Percentiles rank a stretch among this genome's conserved stretches.
Evolutionary conservation across 1,140 invertebrate genomes (phyloP).

Genomic region (Radopholus similis): DNA sequence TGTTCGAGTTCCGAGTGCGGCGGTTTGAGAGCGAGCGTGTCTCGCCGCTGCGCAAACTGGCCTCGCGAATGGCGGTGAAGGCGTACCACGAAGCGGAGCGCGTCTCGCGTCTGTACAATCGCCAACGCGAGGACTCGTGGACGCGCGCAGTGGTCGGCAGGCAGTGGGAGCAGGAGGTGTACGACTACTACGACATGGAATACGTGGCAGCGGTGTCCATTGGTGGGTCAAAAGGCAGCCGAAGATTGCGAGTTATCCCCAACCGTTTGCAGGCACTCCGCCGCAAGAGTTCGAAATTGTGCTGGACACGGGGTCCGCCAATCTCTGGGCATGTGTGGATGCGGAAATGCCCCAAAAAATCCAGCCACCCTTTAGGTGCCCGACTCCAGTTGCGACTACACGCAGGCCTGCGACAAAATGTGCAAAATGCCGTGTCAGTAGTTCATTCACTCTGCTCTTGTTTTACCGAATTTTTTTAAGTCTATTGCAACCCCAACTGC

Average conservation of each 20-base stretch:
- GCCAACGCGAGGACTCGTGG: too few relatives aligned
- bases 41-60: too few relatives aligned
- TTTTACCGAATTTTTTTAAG: background rate
- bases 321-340: constrained; percentile 12
- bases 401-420: background rate
- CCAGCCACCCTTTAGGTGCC: background rate
- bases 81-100: constrained; percentile 1
- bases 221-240: too few relatives aligned
- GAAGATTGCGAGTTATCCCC: too few relatives aligned
- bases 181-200: constrained; percentile 22
- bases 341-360: background rate
- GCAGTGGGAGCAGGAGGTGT: background rate
- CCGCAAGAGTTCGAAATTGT: constrained; percentile 16
- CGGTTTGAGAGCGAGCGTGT: too few relatives aligned
- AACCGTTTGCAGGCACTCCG: constrained; percentile 17
- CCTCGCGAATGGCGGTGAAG: background rate
- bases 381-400: constrained; percentile 9
- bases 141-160: background rate
- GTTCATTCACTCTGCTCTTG: background rate
- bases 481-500: constrained; percentile 2
- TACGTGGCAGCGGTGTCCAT: constrained; percentile 16
- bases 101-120: background rate
- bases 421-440: constrained; percentile 12
- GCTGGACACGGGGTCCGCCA: constrained; percentile 29
- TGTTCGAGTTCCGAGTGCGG: background rate